Conservation (phyloP, 2,797 vertebrate genomes). For the Cephalopachus bancanus region DNA sequence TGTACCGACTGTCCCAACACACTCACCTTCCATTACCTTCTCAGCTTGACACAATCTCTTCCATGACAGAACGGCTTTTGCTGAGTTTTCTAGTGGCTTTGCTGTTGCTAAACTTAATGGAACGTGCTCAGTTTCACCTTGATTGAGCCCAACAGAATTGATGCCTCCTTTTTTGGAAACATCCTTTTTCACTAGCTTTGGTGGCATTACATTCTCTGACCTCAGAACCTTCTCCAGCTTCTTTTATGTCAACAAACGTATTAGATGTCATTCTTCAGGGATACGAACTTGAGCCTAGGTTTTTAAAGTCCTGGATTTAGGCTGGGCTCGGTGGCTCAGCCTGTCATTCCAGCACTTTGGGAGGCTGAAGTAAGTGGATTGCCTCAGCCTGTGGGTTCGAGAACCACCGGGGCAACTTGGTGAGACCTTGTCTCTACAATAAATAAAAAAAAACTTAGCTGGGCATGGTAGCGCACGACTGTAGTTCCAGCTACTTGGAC, state of each 20-base stretch:
- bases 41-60: neutral
- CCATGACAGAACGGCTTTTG: neutral
- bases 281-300: neutral
- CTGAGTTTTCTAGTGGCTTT: neutral
- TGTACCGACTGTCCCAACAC: neutral
- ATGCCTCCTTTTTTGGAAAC: neutral
- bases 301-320: neutral
- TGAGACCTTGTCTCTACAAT: too few relatives aligned
- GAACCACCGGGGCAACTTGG: too few relatives aligned
- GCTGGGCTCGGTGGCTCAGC: too few relatives aligned
- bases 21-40: neutral
- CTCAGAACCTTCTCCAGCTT: neutral
- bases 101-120: neutral
- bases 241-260: neutral
- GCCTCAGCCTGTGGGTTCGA: too few relatives aligned
- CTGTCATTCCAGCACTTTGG: too few relatives aligned
- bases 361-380: too few relatives aligned
- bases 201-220: neutral
- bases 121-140: neutral
- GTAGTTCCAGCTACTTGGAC: too few relatives aligned
- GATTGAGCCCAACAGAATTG: neutral
- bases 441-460: too few relatives aligned
- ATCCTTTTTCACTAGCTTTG: neutral
- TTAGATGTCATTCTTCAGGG: neutral
- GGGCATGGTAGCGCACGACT: too few relatives aligned